Conservation (phyloP, 2,888 invertebrate species). For the Formica aserva region DNA sequence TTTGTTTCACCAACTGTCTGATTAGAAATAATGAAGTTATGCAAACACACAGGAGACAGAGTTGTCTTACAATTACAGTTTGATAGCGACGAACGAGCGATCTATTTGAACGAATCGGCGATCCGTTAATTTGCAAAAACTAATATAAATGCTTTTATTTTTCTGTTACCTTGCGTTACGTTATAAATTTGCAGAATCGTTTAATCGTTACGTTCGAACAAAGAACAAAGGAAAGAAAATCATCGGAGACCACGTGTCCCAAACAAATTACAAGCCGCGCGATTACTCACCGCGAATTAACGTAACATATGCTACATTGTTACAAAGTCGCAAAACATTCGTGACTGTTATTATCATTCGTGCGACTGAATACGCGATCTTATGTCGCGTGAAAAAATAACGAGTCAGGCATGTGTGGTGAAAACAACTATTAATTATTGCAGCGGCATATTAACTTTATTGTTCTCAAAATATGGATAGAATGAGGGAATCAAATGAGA, state of each 20-base stretch:
- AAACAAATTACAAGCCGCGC: constrained; percentile 45
- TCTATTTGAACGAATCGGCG: background rate
- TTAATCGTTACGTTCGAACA: constrained; percentile 36
- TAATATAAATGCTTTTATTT: background rate
- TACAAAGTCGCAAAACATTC: constrained; percentile 50
- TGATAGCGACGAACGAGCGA: background rate
- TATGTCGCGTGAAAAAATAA: constrained; percentile 46
- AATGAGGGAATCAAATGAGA: constrained; percentile 24
- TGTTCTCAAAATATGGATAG: constrained; percentile 2
- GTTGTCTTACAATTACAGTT: constrained; percentile 1
- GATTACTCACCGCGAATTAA: constrained; percentile 55
- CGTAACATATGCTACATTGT: constrained; percentile 39
- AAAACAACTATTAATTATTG: constrained; percentile 43
- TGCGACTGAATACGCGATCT: constrained; percentile 31
- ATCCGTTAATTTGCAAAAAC: constrained; percentile 16
- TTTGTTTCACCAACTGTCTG: constrained; percentile 38
- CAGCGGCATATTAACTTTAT: constrained; percentile 24
- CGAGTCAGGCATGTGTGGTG: constrained; percentile 42
- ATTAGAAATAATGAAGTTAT: constrained; percentile 57
- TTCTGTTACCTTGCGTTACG: constrained; percentile 2
- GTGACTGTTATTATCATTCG: constrained; percentile 41
- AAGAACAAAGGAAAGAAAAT: constrained; percentile 45
- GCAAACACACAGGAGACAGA: background rate
- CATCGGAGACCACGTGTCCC: constrained; percentile 23
- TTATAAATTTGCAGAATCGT: constrained; percentile 13